These are phyloP conservation scores for Drosophila melanogaster DNA, from an alignment of 1,140 invertebrate species.

Conservation along the genomic window DNA sequence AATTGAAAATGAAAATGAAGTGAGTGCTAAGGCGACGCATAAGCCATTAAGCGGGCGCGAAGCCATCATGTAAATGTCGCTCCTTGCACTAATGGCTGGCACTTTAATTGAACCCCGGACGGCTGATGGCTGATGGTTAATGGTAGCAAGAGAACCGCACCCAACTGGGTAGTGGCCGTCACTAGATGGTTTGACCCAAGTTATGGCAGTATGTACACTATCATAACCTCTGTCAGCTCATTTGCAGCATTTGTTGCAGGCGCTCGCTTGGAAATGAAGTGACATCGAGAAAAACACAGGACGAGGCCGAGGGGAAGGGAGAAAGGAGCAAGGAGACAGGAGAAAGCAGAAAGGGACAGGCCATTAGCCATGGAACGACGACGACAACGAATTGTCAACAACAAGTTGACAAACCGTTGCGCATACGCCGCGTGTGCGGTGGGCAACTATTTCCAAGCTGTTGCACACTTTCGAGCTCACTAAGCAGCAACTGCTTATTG, in stretches of 20 bases:
- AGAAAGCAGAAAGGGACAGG: constrained; percentile 24
- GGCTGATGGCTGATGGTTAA: constrained; percentile 20
- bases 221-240: constrained; percentile 78
- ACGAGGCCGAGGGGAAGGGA: not conserved
- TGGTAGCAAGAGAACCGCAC: constrained; percentile 44
- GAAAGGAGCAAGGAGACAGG: not conserved
- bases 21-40: constrained; percentile 68
- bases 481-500: constrained; percentile 56
- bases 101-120: constrained; percentile 68
- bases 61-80: constrained; percentile 60
- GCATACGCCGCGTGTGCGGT: constrained; percentile 65
- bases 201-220: constrained; percentile 56
- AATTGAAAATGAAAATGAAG: constrained; percentile 53
- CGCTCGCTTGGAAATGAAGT: constrained; percentile 36
- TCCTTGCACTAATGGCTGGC: constrained; percentile 66
- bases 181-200: constrained; percentile 26
- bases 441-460: constrained; percentile 76
- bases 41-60: constrained; percentile 58
- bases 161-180: constrained; percentile 26
- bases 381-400: constrained; percentile 30
- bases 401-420: constrained; percentile 55
- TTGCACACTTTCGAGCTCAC: constrained; percentile 77
- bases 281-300: constrained; percentile 18
- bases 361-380: constrained; percentile 46
- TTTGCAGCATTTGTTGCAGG: constrained; percentile 77